Evolutionary conservation across 2,888 invertebrate species (phyloP).

Genomic region (Hedychridium roseum): DNA sequence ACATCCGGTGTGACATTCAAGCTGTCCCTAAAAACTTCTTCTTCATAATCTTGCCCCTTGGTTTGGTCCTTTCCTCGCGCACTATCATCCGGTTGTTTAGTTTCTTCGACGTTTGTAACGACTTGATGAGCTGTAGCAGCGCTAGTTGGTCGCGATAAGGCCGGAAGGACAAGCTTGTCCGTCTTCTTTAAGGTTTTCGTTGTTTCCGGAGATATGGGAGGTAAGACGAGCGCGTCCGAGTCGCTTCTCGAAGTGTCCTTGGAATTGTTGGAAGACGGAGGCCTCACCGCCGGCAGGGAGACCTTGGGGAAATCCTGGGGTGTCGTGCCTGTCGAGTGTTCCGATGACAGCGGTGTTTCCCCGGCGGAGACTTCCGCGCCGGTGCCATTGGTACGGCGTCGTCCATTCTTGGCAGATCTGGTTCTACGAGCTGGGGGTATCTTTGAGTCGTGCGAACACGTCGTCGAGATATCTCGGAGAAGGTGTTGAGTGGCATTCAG

Average conservation of each 20-base stretch:
- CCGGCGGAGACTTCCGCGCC: conserved; percentile 17
- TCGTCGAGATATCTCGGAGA: conserved; percentile 39
- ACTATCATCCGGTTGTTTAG: conserved; percentile 8
- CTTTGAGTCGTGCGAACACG: conserved; percentile 24
- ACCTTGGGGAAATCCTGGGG: no score
- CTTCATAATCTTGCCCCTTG: no score
- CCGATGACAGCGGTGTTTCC: no score
- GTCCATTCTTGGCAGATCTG: conserved; percentile 27
- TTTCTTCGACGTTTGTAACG: not conserved
- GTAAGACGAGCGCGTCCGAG: conserved; percentile 44
- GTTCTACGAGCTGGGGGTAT: conserved; percentile 3
- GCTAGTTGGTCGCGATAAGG: conserved; percentile 37
- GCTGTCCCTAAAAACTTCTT: conserved; percentile 65
- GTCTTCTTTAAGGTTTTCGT: conserved; percentile 41
- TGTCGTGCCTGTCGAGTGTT: no score
- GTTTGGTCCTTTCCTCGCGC: conserved; percentile 11
- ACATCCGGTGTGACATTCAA: conserved; percentile 54
- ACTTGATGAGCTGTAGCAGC: conserved; percentile 9
- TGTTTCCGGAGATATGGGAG: conserved; percentile 51
- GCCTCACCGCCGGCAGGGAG: conserved; percentile 51
- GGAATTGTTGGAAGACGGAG: conserved; percentile 32
- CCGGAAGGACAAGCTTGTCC: conserved; percentile 45
- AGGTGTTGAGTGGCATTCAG: conserved; percentile 42
- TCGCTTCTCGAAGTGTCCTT: conserved; percentile 36
- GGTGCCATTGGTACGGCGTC: conserved; percentile 13